A percentile compares a stretch with the other conserved stretches of the same genome.
phyloP scores from a whole-genome alignment of 2,797 vertebrate species.

The Scolopax rusticola region DNA sequence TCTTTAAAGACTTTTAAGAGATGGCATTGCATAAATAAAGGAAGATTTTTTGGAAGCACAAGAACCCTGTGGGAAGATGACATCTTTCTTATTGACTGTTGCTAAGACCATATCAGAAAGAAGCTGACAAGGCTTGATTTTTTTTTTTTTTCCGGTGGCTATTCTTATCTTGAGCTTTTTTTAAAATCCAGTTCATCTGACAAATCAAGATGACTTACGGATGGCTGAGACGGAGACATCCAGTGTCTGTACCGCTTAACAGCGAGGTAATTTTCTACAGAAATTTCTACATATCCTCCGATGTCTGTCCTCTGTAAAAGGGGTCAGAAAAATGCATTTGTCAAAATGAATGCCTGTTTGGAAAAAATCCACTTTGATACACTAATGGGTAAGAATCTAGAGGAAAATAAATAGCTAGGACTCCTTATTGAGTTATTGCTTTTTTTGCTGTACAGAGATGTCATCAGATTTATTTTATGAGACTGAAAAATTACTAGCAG shows the following conservation, averaged over 20 bases:
- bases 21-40: neutral
- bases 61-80: neutral
- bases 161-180: neutral
- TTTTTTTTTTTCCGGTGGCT: neutral
- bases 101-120: neutral
- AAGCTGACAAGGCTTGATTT: neutral
- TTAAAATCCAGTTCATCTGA: neutral
- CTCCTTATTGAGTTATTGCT: neutral
- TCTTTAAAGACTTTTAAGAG: neutral
- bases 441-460: neutral
- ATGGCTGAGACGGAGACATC: neutral
- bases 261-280: neutral
- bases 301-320: neutral
- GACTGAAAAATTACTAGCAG: neutral
- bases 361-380: neutral
- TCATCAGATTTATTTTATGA: neutral
- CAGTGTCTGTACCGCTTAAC: neutral
- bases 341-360: neutral
- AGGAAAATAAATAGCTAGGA: neutral
- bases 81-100: neutral
- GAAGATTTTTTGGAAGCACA: neutral
- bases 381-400: constrained; percentile 5
- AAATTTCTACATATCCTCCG: neutral
- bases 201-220: neutral
- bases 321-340: constrained; percentile 3